Base-by-base conservation (phyloP, 2,888 invertebrate species). In the Drosophila buzzatii region DNA sequence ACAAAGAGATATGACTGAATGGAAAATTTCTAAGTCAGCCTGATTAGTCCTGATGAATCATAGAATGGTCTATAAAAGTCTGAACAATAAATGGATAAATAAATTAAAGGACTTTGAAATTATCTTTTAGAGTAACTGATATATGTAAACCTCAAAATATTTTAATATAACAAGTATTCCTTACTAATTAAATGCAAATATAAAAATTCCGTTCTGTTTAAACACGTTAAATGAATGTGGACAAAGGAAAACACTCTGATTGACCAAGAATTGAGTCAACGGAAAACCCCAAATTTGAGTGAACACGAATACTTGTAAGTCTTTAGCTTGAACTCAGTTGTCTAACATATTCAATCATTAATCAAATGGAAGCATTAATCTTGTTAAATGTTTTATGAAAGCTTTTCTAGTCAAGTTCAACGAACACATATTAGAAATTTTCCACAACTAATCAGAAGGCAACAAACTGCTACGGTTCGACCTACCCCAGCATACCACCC, bases 401-500 rank as follows among this genome's bases (percentile, higher is more conserved):
- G 31, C 49, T 49, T n/a, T 49, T n/a, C n/a, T n/a, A 5, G 31
- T 10, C n/a, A 51, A 33, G 49, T 51, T 51, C 49, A 51, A 18
- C 12, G 49, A 33, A 33, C 49, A 51, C 6, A 3, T 10, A 49
- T 51, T 51, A 12, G 33, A 33, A 51, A 51, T 33, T 51, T 51
- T 33, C 49, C 49, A n/a, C 2, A 18, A 31, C 12, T n/a, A 33
- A 62, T 41, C 18, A 35, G 37, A 14, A 23, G 41, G 33, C 18
- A 47, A n/a, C 20, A 33, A 45, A 56, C 45, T 49, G 20, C 53
- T n/a, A n/a, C 14, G 3, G 18, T 57, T 2, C 44, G 44, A 51
- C 57, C 62, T 66, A 51, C 68, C 63, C 63, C 68, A 73, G 62
- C 60, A 18, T 18, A 18, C 20, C 20, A 5, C 60, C 37, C 45